Percentiles rank a stretch among this genome's conserved stretches.
Conservation (phyloP, 2,113 vertebrate species). For the Herpetotheres cachinnans region DNA sequence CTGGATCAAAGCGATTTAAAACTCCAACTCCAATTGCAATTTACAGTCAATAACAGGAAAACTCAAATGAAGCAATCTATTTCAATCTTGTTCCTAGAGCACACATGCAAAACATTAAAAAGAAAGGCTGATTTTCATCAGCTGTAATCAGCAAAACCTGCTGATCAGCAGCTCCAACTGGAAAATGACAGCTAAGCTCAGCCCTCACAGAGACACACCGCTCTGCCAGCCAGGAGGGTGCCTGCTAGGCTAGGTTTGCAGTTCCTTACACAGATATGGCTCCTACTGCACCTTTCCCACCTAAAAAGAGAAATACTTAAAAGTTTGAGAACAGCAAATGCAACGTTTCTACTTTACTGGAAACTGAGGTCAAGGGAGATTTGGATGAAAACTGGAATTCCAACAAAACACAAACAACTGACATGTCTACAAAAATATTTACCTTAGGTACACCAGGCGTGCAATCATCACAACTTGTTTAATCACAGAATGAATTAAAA, state of each 20-base stretch:
- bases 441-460: neutral
- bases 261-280: rapidly evolving
- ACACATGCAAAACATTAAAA: neutral
- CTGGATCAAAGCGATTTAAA: neutral
- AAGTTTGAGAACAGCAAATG: neutral
- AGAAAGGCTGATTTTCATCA: neutral
- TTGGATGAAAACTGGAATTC: neutral
- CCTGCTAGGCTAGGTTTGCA: neutral
- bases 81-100: neutral
- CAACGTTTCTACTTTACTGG: neutral
- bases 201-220: neutral
- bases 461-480: neutral
- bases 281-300: rapidly evolving
- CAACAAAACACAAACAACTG: neutral
- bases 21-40: neutral
- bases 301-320: neutral
- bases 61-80: neutral
- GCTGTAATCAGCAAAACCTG: neutral
- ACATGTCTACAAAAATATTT: neutral
- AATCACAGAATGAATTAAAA: neutral
- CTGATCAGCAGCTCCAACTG: neutral
- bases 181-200: neutral
- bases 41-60: neutral
- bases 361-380: neutral
- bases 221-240: neutral